These are phyloP conservation scores for Terebella lapidaria DNA, from an alignment of 2,888 invertebrate species.

Conservation along the genomic window DNA sequence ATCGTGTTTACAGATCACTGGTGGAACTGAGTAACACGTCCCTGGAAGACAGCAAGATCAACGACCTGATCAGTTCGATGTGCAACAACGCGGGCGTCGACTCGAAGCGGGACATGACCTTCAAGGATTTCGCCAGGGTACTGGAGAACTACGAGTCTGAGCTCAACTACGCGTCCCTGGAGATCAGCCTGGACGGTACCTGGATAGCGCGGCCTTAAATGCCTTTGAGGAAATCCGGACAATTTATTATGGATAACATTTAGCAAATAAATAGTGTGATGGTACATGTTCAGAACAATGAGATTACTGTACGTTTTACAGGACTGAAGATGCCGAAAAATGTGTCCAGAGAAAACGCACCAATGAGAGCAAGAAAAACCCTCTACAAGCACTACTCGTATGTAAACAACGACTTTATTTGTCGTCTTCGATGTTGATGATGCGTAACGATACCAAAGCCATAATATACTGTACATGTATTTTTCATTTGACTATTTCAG, in stretches of 20 bases:
- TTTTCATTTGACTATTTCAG: no score
- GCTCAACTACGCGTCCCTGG: constrained; percentile 52
- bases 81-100: constrained; percentile 53
- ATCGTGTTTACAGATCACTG: constrained; percentile 57
- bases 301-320: no score
- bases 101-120: constrained; percentile 38
- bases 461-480: no score
- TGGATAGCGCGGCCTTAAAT: not conserved
- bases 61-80: constrained; percentile 55
- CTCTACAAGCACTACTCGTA: constrained; percentile 19
- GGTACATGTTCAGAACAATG: no score
- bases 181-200: constrained; percentile 18
- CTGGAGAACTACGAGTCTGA: constrained; percentile 56
- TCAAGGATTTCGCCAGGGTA: constrained; percentile 57
- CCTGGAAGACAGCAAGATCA: constrained; percentile 50
- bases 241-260: no score
- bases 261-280: no score
- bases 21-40: constrained; percentile 58
- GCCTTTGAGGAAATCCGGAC: no score
- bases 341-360: constrained; percentile 14
- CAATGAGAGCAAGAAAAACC: constrained; percentile 20
- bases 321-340: not conserved
- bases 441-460: no score
- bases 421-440: no score
- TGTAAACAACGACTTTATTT: no score